These are phyloP conservation scores for Branchipolynoe longqiensis DNA, from an alignment of 2,888 invertebrate species.

Conservation along the genomic window DNA sequence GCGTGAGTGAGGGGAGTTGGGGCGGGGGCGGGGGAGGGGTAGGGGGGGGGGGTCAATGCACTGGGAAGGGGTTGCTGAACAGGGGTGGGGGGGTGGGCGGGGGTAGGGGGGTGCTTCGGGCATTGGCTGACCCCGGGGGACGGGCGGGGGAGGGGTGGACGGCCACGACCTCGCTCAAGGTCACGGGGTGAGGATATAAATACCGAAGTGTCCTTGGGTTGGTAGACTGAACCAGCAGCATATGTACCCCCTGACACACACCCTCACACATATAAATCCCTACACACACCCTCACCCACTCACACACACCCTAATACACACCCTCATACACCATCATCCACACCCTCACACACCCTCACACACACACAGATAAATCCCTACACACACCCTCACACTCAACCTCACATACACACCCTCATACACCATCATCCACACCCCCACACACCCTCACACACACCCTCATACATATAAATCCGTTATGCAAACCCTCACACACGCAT, in stretches of 20 bases:
- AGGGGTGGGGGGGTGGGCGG: not conserved
- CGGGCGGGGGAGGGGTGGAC: not conserved
- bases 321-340: not conserved
- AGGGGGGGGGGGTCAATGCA: too few relatives aligned
- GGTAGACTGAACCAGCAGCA: too few relatives aligned
- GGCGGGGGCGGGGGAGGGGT: too few relatives aligned
- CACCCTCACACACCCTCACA: not conserved
- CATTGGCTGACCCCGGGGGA: slow-evolving; percentile 22
- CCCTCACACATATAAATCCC: too few relatives aligned
- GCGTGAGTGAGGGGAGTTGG: too few relatives aligned
- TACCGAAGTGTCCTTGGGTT: not conserved
- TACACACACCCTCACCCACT: not conserved
- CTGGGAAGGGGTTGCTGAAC: not conserved
- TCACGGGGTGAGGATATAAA: slow-evolving; percentile 36
- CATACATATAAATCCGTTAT: too few relatives aligned
- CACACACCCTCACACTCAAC: too few relatives aligned
- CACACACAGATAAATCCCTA: not conserved
- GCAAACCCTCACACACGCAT: too few relatives aligned
- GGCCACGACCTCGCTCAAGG: slow-evolving; percentile 1
- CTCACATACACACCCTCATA: too few relatives aligned
- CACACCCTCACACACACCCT: too few relatives aligned
- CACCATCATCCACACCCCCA: too few relatives aligned
- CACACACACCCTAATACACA: not conserved
- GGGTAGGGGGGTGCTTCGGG: too few relatives aligned
- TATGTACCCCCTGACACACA: not conserved